A percentile compares a stretch with the other conserved stretches of the same genome.
Evolutionary conservation across 2,888 invertebrate genomes (phyloP).

Genomic region (Nemoura dubitans): DNA sequence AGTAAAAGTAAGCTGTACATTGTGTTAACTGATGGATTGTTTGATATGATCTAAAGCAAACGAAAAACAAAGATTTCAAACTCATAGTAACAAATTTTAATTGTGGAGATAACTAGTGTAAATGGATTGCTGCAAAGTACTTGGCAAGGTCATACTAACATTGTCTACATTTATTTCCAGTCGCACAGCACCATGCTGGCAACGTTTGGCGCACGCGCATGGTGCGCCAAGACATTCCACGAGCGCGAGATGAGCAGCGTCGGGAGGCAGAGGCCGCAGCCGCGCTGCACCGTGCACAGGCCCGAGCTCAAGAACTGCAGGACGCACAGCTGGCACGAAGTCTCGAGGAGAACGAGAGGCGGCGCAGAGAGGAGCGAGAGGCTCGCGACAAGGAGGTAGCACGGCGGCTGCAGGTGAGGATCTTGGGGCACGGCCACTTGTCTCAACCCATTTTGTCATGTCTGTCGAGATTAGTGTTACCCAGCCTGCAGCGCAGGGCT

Average conservation of each 20-base stretch:
- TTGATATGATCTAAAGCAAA: too few species aligned
- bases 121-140: neutral
- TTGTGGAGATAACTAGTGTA: too few species aligned
- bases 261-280: slow-evolving; percentile 62
- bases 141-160: too few species aligned
- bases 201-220: slow-evolving; percentile 79
- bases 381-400: slow-evolving; percentile 48
- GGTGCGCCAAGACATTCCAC: slow-evolving; percentile 80
- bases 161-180: slow-evolving; percentile 59
- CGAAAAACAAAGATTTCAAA: too few species aligned
- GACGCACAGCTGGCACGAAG: slow-evolving; percentile 76
- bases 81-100: too few species aligned
- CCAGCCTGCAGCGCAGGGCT: too few species aligned
- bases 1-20: neutral
- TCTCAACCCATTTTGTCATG: too few species aligned
- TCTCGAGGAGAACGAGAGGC: slow-evolving; percentile 66
- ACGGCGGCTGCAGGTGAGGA: slow-evolving; percentile 56
- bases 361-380: slow-evolving; percentile 56
- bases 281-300: slow-evolving; percentile 52
- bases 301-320: slow-evolving; percentile 64
- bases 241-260: slow-evolving; percentile 77
- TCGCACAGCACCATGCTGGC: slow-evolving; percentile 77
- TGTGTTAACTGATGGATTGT: neutral
- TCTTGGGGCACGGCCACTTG: too few species aligned
- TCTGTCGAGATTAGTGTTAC: too few species aligned